A percentile compares a stretch with the other conserved stretches of the same genome.
Conservation (phyloP, 2,797 vertebrate species). For the Esox lucius region DNA sequence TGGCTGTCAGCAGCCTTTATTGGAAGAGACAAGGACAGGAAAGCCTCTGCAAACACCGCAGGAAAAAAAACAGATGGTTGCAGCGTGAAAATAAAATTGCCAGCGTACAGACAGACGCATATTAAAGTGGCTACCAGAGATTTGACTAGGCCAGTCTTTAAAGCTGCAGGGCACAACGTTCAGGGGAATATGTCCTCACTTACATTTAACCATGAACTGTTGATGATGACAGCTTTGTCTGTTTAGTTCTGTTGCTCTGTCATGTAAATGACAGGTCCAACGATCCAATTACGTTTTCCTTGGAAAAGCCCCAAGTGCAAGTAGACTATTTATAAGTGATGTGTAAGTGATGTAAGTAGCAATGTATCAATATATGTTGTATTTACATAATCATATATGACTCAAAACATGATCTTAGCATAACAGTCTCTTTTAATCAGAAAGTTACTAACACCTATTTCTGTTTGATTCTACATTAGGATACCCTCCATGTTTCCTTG, state of each 20-base stretch:
- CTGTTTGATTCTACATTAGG: not conserved
- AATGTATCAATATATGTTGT: conserved; percentile 58
- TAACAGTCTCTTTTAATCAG: conserved; percentile 34
- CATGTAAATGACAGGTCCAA: conserved; percentile 61
- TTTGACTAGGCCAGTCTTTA: conserved; percentile 16
- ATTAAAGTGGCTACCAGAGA: conserved; percentile 13
- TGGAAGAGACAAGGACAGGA: conserved; percentile 84
- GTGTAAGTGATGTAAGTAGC: conserved; percentile 51
- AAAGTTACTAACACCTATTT: not conserved
- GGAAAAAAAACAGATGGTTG: conserved; percentile 59
- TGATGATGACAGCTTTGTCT: conserved; percentile 53
- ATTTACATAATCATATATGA: conserved; percentile 43
- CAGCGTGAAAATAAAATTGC: conserved; percentile 44
- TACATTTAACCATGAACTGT: conserved; percentile 46
- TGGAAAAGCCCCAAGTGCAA: conserved; percentile 60
- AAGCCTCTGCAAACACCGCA: conserved; percentile 69
- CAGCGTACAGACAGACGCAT: conserved; percentile 48
- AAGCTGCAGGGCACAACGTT: conserved; percentile 32
- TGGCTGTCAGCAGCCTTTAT: conserved; percentile 82
- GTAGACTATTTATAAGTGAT: conserved; percentile 34
- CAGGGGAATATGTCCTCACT: conserved; percentile 45
- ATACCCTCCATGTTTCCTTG: conserved; percentile 38
- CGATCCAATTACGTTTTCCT: conserved; percentile 62
- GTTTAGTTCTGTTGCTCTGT: conserved; percentile 57
- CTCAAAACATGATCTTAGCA: conserved; percentile 46